Evolutionary conservation across 2,797 vertebrate genomes (phyloP).

Genomic region (Enteromius trimaculatus): DNA sequence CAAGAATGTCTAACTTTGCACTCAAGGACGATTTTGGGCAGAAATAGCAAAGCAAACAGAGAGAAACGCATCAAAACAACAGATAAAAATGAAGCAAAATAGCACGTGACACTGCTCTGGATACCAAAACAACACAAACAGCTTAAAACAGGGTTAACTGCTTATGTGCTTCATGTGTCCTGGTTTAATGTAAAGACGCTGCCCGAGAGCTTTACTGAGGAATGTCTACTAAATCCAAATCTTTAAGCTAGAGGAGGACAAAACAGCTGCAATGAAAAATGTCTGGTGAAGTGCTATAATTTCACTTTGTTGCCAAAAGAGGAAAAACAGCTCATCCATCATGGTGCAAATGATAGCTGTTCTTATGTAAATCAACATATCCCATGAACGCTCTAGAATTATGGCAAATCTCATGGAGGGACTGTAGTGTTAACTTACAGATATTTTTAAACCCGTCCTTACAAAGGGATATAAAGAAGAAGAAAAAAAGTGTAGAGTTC

Average conservation of each 20-base stretch:
- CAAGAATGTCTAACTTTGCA: constrained; percentile 19
- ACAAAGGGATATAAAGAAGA: constrained; percentile 3
- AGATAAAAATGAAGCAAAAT: constrained; percentile 36
- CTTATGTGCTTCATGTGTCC: constrained; percentile 23
- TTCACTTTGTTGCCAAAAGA: constrained; percentile 63
- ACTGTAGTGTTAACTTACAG: constrained; percentile 40
- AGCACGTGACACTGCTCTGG: constrained; percentile 25
- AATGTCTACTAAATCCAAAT: constrained; percentile 60
- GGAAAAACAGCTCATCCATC: constrained; percentile 64
- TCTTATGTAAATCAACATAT: constrained; percentile 60
- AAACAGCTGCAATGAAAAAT: constrained; percentile 51
- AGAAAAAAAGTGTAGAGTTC: constrained; percentile 17
- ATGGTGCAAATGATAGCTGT: constrained; percentile 64
- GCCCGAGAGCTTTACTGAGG: constrained; percentile 31
- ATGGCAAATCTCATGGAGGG: constrained; percentile 52
- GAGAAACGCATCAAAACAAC: constrained; percentile 51
- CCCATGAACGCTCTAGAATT: constrained; percentile 51
- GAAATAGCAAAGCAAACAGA: constrained; percentile 43
- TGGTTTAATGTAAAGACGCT: constrained; percentile 42
- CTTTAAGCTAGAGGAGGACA: constrained; percentile 49
- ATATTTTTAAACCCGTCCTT: constrained; percentile 54
- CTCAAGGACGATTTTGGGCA: no score
- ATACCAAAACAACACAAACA: constrained; percentile 10
- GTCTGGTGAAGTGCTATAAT: constrained; percentile 55
- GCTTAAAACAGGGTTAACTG: not conserved